Evolutionary conservation across 53 echinoderm and acorn worm species (phyloP).

Genomic region (Glandiceps talaboti): DNA sequence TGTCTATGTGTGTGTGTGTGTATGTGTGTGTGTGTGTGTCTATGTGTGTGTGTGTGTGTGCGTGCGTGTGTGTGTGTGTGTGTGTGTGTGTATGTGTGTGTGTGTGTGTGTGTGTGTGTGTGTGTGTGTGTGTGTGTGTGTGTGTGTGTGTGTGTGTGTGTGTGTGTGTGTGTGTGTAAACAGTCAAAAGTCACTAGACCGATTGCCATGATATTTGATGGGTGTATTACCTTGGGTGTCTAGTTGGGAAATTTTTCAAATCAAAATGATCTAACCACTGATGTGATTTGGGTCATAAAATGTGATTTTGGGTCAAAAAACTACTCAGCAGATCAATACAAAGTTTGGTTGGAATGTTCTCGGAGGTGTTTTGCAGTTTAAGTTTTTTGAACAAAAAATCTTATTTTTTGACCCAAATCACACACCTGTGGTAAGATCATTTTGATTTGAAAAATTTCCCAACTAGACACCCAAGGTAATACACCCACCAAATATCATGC

Average conservation of each 20-base stretch:
- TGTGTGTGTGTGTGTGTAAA: neutral
- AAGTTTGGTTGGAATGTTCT: too few species aligned
- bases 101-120: neutral
- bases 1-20: too few species aligned
- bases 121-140: neutral
- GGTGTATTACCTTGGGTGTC: neutral
- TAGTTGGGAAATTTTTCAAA: neutral
- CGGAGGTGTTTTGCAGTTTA: too few species aligned
- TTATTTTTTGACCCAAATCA: too few species aligned
- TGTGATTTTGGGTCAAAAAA: neutral
- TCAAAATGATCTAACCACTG: neutral
- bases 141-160: neutral
- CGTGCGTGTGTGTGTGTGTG: too few species aligned
- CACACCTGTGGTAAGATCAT: too few species aligned
- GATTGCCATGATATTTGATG: neutral
- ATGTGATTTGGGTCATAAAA: neutral
- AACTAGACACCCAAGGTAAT: too few species aligned
- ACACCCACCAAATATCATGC: too few species aligned
- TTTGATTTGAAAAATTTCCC: too few species aligned
- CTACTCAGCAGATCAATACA: neutral
- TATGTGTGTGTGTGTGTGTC: too few species aligned
- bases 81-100: neutral
- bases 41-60: too few species aligned
- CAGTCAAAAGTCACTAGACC: neutral
- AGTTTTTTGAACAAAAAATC: too few species aligned